phyloP scores from a whole-genome alignment of 1,140 invertebrate genomes.

The Eubasilissa regina region DNA sequence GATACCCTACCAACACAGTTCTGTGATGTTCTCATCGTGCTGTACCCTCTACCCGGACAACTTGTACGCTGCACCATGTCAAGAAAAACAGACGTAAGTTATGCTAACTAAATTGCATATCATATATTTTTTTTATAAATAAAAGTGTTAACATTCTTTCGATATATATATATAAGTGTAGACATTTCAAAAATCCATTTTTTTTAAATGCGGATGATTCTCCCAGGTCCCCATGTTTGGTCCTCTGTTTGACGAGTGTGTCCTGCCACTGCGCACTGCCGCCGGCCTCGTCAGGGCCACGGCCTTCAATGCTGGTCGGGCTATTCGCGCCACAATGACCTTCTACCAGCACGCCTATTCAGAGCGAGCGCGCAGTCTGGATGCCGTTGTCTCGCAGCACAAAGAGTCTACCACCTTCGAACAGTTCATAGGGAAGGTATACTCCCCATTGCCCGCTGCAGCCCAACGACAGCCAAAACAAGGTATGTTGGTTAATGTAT shows the following conservation, averaged over 20 bases:
- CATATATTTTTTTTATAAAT: too few relatives aligned
- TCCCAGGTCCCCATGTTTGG: constrained; percentile 93
- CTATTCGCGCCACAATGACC: constrained; percentile 89
- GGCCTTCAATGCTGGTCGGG: constrained; percentile 92
- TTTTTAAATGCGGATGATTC: not conserved
- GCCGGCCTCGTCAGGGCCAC: constrained; percentile 93
- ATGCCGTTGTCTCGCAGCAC: constrained; percentile 91
- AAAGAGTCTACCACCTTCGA: constrained; percentile 93
- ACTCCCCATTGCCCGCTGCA: constrained; percentile 79
- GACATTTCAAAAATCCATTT: too few relatives aligned
- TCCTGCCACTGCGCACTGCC: constrained; percentile 90
- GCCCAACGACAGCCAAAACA: constrained; percentile 65
- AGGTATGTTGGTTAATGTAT: too few relatives aligned
- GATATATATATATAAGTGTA: too few relatives aligned
- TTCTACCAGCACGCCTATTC: constrained; percentile 96
- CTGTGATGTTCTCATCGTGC: constrained; percentile 97
- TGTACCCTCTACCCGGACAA: constrained; percentile 92
- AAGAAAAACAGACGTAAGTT: constrained; percentile 86
- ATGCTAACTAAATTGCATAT: too few relatives aligned
- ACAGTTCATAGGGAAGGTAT: constrained; percentile 89
- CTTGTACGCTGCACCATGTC: constrained; percentile 88
- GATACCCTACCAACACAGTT: constrained; percentile 99
- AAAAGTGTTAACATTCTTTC: too few relatives aligned
- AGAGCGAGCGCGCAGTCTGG: constrained; percentile 89
- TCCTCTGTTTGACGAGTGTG: constrained; percentile 94